Percentiles rank a stretch among this genome's conserved stretches.
Conservation (phyloP, 2,888 invertebrate species). For the Drosophila multiciliata region DNA sequence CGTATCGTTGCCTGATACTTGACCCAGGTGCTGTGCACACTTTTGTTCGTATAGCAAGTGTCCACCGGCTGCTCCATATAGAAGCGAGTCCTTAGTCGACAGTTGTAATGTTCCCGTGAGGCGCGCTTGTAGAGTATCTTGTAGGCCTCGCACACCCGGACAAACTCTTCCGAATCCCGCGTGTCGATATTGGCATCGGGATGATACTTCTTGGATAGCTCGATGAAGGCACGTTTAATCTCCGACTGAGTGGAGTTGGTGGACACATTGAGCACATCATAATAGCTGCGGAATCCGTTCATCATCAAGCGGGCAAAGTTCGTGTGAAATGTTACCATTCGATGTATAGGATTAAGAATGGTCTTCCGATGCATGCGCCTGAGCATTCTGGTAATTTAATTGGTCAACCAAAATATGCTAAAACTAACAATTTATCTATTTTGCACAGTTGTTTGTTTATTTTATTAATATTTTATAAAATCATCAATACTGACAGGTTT, state of each 20-base stretch:
- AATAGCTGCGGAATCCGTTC: slow-evolving; percentile 35
- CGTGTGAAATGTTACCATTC: slow-evolving; percentile 27
- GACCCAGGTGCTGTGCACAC: slow-evolving; percentile 39
- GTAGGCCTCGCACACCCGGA: slow-evolving; percentile 60
- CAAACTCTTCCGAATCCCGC: slow-evolving; percentile 44
- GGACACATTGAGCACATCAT: slow-evolving; percentile 58
- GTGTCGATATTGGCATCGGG: slow-evolving; percentile 40
- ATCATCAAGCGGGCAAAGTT: slow-evolving; percentile 3
- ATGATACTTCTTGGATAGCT: slow-evolving; percentile 65
- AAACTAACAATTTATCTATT: slow-evolving; percentile 18
- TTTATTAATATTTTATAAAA: not conserved
- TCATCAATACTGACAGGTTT: slow-evolving; percentile 4
- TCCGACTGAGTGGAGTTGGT: slow-evolving; percentile 35
- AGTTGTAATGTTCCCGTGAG: slow-evolving; percentile 26
- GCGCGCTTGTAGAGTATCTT: slow-evolving; percentile 38
- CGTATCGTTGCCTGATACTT: slow-evolving; percentile 39
- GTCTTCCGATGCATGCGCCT: slow-evolving; percentile 13
- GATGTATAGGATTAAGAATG: slow-evolving; percentile 17
- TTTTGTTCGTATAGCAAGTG: slow-evolving; percentile 5
- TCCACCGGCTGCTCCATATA: slow-evolving; percentile 7
- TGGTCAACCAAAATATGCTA: slow-evolving; percentile 10
- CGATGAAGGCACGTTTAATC: slow-evolving; percentile 53
- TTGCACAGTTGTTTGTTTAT: not conserved
- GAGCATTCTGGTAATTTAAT: slow-evolving; percentile 27
- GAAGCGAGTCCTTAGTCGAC: slow-evolving; percentile 14